Evolutionary conservation across 2,797 vertebrate genomes (phyloP), one percentile per base, ranked within the genome.

Genomic region (Chaenodraco wilsoni): DNA sequence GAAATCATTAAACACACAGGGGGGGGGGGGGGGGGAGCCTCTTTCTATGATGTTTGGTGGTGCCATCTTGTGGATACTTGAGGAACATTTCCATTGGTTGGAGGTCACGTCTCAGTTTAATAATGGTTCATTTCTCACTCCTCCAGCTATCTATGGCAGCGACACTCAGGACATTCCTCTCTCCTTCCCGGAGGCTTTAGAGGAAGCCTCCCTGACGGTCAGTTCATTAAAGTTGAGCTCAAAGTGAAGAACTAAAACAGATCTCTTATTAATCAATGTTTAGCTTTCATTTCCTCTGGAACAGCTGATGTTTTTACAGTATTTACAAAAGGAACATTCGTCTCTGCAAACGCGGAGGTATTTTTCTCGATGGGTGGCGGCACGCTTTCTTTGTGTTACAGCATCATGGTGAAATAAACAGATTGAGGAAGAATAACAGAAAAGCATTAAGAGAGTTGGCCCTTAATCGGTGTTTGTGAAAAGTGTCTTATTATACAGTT

Each of bases 221-320:
- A 9, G 74, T 21, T 79, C 54, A 89, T 88, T 79, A 86, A 78
- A 81, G 70, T 50, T 57, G 31, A 83, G 65, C 75, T 82, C 41
- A 57, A 48, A 76, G 57, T 2, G 10, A 71, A 69, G 50, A 75
- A 59, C 45, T 65, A 1, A 81, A 74, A 58, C 63, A 48, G 62
- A 17, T 65, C 11, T 48, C 64, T 65, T 58, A 69, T 82, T 66
- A 75, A 64, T 33, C 33, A 27, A 80, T 78, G 85, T 83, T 89
- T 74, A 54, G 72, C 78, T 88, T 91, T 88, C 83, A 90, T 91
- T 91, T 91, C 87, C 85, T 83, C 72, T 79, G 63, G 63, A 88
- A 46, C 66, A 60, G 31, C 65, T 41, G 1, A 8, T 87, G 80
- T 88, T 88, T 87, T 83, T 75, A 86, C 76, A 82, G 72, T 72